Percentiles rank a stretch among this genome's conserved stretches.
Conservation (phyloP, 2,113 vertebrate species). For the Neolamprologus sp. region DNA sequence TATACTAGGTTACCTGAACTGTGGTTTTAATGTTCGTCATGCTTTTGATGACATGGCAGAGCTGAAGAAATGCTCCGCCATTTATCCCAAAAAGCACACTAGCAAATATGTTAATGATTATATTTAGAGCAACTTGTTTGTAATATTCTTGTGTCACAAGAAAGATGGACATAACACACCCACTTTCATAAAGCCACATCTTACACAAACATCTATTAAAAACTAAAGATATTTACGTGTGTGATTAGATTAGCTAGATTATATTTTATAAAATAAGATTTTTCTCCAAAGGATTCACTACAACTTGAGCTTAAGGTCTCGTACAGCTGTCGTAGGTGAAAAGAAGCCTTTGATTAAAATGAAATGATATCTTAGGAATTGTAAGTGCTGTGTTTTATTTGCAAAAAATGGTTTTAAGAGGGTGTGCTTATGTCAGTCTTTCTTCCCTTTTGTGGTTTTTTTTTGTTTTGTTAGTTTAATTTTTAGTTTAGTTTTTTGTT, state of each 20-base stretch:
- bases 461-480: neutral
- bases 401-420: neutral
- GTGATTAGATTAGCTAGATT: neutral
- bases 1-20: neutral
- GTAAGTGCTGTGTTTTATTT: neutral
- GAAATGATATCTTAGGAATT: neutral
- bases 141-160: neutral
- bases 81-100: neutral
- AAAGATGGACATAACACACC: neutral
- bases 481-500: neutral
- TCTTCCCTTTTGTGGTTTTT: neutral
- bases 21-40: neutral
- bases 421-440: slow-evolving; percentile 2
- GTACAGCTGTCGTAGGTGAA: neutral
- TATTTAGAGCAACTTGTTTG: neutral
- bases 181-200: neutral
- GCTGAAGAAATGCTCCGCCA: neutral
- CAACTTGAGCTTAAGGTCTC: neutral
- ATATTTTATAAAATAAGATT: neutral
- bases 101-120: neutral
- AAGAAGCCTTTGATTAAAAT: neutral
- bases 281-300: neutral
- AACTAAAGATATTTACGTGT: neutral
- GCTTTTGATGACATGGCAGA: slow-evolving; percentile 23
- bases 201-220: neutral